Evolutionary conservation across 1,140 invertebrate species (phyloP).

Genomic region (Leptopilina clavipes): DNA sequence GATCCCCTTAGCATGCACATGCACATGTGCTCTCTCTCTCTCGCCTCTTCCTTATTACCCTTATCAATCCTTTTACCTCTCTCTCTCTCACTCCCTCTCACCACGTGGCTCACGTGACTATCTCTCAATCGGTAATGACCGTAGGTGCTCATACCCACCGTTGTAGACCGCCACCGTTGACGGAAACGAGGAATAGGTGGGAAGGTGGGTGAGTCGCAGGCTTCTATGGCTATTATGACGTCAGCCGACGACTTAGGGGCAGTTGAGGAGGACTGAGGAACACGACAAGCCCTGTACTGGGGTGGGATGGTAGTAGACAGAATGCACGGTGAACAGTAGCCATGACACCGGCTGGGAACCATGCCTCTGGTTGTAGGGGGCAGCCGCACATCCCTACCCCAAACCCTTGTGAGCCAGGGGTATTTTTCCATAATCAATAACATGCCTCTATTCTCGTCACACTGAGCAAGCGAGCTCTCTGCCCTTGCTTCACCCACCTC

Average conservation of each 20-base stretch:
- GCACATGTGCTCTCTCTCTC: neutral
- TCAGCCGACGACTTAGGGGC: slow-evolving; percentile 38
- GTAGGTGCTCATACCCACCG: slow-evolving; percentile 14
- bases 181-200: slow-evolving; percentile 36
- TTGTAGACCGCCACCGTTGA: slow-evolving; percentile 44
- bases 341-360: slow-evolving; percentile 64
- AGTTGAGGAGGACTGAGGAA: slow-evolving; percentile 34
- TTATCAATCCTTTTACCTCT: neutral
- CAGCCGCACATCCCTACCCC: slow-evolving; percentile 52
- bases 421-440: slow-evolving; percentile 73
- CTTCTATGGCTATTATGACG: slow-evolving; percentile 43
- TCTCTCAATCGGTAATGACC: slow-evolving; percentile 33
- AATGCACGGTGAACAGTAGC: slow-evolving; percentile 61
- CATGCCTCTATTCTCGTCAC: slow-evolving; percentile 71
- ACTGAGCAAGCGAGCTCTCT: slow-evolving; percentile 62
- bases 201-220: slow-evolving; percentile 35
- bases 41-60: slow-evolving; percentile 22
- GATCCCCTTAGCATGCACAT: slow-evolving; percentile 29
- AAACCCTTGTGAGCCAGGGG: slow-evolving; percentile 58
- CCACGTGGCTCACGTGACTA: neutral
- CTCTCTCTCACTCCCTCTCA: neutral
- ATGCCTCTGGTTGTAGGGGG: slow-evolving; percentile 58
- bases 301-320: slow-evolving; percentile 44
- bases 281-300: neutral
- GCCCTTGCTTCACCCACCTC: slow-evolving; percentile 52